Percentiles rank a stretch among this genome's conserved stretches.
phyloP scores from a whole-genome alignment of 2,888 invertebrate genomes.

The Hypomecis punctinalis region DNA sequence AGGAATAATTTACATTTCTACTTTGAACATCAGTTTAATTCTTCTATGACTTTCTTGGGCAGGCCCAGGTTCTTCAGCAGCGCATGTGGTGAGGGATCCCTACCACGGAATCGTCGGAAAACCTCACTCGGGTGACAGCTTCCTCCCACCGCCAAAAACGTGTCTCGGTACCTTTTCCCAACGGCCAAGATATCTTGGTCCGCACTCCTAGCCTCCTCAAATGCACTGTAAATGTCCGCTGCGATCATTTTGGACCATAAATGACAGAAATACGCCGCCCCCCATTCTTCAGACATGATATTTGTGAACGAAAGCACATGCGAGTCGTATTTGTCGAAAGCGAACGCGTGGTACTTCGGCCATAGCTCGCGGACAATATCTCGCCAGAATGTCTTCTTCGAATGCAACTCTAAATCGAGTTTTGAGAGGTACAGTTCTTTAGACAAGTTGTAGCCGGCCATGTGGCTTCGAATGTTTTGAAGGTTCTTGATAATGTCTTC shows the following conservation, averaged over 20 bases:
- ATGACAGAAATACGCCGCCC: slow-evolving; percentile 93
- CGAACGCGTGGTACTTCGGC: slow-evolving; percentile 92
- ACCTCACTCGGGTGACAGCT: slow-evolving; percentile 92
- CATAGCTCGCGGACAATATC: slow-evolving; percentile 91
- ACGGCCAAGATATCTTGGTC: slow-evolving; percentile 83
- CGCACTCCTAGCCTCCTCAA: slow-evolving; percentile 87
- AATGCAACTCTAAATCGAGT: slow-evolving; percentile 93
- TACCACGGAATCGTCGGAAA: slow-evolving; percentile 95
- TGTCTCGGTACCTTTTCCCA: slow-evolving; percentile 91
- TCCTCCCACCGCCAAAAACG: slow-evolving; percentile 93
- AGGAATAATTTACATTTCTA: slow-evolving; percentile 61
- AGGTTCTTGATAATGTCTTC: slow-evolving; percentile 87
- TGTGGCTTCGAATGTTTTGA: slow-evolving; percentile 87
- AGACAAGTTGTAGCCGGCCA: slow-evolving; percentile 92
- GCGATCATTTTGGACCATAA: slow-evolving; percentile 96
- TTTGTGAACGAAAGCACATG: slow-evolving; percentile 94
- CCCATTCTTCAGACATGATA: slow-evolving; percentile 93
- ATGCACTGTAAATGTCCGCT: slow-evolving; percentile 95
- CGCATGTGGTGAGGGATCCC: slow-evolving; percentile 95
- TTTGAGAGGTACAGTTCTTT: slow-evolving; percentile 92
- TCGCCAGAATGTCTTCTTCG: slow-evolving; percentile 92
- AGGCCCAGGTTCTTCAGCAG: slow-evolving; percentile 88
- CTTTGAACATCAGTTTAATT: slow-evolving; percentile 60
- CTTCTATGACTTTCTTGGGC: slow-evolving; percentile 65
- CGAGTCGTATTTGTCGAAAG: slow-evolving; percentile 91